Percentiles rank a stretch among this genome's conserved stretches.
Conservation (phyloP, 2,797 vertebrate genomes). For the Karalla daura region DNA sequence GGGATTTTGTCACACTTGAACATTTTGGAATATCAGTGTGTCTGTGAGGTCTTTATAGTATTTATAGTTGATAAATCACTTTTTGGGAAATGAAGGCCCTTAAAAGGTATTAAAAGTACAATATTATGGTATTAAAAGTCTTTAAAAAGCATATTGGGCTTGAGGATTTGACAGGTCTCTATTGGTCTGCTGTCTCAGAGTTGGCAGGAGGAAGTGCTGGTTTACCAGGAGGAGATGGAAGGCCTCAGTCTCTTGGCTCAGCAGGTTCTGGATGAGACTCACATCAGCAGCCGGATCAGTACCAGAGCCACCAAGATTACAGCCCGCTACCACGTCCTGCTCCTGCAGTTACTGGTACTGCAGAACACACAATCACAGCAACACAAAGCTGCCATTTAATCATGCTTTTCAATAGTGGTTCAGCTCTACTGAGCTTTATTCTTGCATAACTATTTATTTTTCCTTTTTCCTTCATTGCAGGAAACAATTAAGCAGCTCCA, state of each 20-base stretch:
- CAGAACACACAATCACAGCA: slow-evolving; percentile 3
- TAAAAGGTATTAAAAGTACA: no score
- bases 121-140: no score
- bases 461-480: slow-evolving; percentile 70
- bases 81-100: no score
- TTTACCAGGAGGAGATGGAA: slow-evolving; percentile 94
- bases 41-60: no score
- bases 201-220: slow-evolving; percentile 91
- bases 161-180: background rate
- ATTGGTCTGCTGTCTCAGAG: slow-evolving; percentile 77
- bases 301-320: slow-evolving; percentile 92
- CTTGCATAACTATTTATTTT: background rate
- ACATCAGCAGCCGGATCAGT: slow-evolving; percentile 87
- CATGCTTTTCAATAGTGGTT: background rate
- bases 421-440: background rate
- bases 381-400: background rate
- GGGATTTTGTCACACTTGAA: no score
- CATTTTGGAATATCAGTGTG: no score
- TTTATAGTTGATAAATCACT: no score
- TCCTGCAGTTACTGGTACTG: slow-evolving; percentile 90
- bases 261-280: slow-evolving; percentile 93
- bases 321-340: slow-evolving; percentile 91
- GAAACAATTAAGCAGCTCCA: slow-evolving; percentile 94
- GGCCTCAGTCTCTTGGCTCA: slow-evolving; percentile 91
- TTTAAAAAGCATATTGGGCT: background rate